These are phyloP conservation scores for Pinctada fucata DNA, from an alignment of 2,888 invertebrate species.

Conservation along the genomic window DNA sequence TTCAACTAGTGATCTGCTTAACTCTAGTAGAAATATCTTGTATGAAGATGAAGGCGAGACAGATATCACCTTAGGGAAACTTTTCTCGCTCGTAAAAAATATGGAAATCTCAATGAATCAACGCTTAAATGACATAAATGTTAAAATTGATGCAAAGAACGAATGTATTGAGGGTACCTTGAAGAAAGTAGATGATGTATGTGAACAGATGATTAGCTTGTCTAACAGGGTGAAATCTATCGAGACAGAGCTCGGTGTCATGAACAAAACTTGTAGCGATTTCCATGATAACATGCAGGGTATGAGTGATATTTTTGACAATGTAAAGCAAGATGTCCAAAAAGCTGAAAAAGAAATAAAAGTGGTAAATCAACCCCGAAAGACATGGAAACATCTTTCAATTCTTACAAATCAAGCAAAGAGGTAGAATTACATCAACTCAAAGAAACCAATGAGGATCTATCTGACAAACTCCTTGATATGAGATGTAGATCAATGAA, in stretches of 20 bases:
- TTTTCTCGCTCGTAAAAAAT: background rate
- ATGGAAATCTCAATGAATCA: slow-evolving; percentile 1
- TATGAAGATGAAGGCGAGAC: no score
- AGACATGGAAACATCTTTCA: background rate
- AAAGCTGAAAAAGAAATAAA: background rate
- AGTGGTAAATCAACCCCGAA: background rate
- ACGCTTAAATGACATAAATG: background rate
- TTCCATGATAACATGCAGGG: no score
- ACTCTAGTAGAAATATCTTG: no score
- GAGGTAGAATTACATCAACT: background rate
- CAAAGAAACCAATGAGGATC: slow-evolving; percentile 6
- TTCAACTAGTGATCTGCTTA: no score
- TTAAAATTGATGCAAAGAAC: background rate
- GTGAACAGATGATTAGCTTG: background rate
- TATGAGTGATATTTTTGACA: no score
- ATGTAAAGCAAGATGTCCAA: no score
- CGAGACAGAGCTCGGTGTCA: background rate
- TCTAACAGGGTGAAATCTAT: background rate
- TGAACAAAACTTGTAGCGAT: no score
- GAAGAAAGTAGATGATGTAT: slow-evolving; percentile 11
- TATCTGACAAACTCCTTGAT: background rate
- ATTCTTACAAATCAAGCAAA: background rate
- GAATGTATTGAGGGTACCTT: background rate
- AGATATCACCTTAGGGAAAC: no score
- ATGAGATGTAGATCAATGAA: slow-evolving; percentile 11